phyloP scores from a whole-genome alignment of 2,113 vertebrate genomes.

The Dolichotis patagonum region DNA sequence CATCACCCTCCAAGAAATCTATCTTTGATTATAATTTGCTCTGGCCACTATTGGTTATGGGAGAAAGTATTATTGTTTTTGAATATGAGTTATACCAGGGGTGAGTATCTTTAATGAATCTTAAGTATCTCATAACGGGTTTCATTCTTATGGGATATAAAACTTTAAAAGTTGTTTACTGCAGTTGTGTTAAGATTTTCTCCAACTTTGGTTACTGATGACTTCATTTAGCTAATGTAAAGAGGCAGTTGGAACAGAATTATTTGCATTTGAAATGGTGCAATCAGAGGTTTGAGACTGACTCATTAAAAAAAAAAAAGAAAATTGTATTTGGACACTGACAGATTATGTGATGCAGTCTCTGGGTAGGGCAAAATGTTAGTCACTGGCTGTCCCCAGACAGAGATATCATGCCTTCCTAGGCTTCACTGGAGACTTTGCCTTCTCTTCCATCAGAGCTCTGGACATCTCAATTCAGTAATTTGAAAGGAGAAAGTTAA shows the following conservation, averaged over 20 bases:
- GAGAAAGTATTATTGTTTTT: constrained; percentile 84
- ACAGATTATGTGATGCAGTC: constrained; percentile 71
- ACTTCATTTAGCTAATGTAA: constrained; percentile 93
- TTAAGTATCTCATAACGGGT: constrained; percentile 82
- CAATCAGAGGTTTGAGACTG: constrained; percentile 88
- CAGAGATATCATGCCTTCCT: neutral
- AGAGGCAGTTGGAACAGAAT: constrained; percentile 91
- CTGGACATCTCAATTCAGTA: neutral
- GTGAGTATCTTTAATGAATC: constrained; percentile 82
- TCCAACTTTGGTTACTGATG: constrained; percentile 92
- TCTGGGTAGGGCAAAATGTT: constrained; percentile 63
- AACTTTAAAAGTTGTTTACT: constrained; percentile 91
- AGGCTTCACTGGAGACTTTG: neutral
- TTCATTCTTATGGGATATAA: constrained; percentile 87
- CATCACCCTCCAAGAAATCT: constrained; percentile 91
- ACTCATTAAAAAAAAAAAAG: constrained; percentile 84
- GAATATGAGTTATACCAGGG: constrained; percentile 83
- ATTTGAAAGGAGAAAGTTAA: neutral
- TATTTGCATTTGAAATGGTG: constrained; percentile 91
- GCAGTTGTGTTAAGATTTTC: constrained; percentile 90
- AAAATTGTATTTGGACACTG: constrained; percentile 87
- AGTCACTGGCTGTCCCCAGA: constrained; percentile 49
- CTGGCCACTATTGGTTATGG: constrained; percentile 86
- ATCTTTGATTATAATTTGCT: constrained; percentile 91
- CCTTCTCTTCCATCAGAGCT: neutral